A percentile compares a stretch with the other conserved stretches of the same genome.
Conservation (phyloP, 2,797 vertebrate genomes). For the Danionella dracula region DNA sequence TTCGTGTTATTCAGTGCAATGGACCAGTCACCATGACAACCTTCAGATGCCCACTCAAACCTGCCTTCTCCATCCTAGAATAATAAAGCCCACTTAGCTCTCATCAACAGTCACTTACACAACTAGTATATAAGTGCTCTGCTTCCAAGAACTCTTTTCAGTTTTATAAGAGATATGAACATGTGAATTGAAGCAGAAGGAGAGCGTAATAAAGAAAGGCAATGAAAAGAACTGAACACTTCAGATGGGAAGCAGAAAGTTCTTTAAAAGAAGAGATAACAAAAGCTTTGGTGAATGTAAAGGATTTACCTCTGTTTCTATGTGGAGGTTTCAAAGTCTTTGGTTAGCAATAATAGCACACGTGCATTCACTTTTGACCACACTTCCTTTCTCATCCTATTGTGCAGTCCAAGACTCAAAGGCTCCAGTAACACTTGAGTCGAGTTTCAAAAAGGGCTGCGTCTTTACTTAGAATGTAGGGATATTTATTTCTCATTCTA, state of each 20-base stretch:
- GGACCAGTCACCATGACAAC: slow-evolving; percentile 34
- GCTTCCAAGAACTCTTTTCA: slow-evolving; percentile 20
- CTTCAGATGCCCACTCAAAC: slow-evolving; percentile 43
- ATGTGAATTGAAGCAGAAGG: not conserved
- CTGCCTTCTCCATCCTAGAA: slow-evolving; percentile 31
- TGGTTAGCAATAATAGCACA: too few species aligned
- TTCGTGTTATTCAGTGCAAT: slow-evolving; percentile 26
- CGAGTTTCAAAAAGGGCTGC: too few species aligned
- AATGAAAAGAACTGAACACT: not conserved
- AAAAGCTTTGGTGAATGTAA: slow-evolving; percentile 9
- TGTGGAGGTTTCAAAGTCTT: too few species aligned
- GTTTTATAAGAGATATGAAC: not conserved
- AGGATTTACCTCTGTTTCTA: too few species aligned
- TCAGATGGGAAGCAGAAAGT: slow-evolving; percentile 6
- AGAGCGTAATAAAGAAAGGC: not conserved
- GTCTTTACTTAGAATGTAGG: too few species aligned
- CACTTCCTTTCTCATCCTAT: too few species aligned
- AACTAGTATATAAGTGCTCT: not conserved
- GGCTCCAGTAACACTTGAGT: too few species aligned
- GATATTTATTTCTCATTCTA: too few species aligned
- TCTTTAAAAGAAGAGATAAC: slow-evolving; percentile 1
- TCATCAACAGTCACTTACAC: slow-evolving; percentile 22
- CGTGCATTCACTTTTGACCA: too few species aligned
- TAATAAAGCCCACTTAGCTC: slow-evolving; percentile 30
- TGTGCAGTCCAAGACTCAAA: too few species aligned